phyloP scores from a whole-genome alignment of 2,113 vertebrate species.

The Elgaria multicarinata region DNA sequence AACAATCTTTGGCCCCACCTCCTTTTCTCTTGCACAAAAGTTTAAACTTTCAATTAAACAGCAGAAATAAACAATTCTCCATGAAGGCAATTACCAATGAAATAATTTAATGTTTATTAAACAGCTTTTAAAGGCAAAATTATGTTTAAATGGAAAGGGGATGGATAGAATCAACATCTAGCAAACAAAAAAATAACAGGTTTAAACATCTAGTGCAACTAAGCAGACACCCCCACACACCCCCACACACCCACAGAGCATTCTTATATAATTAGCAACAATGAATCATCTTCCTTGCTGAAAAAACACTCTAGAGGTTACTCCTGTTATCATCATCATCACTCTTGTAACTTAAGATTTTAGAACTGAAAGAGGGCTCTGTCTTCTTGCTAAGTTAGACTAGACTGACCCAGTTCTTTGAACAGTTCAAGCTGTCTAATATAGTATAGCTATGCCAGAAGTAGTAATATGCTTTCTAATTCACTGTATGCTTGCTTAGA shows the following conservation, averaged over 20 bases:
- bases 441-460: neutral
- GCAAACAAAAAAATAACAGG: neutral
- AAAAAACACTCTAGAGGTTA: neutral
- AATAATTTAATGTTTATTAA: neutral
- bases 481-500: neutral
- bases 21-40: neutral
- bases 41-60: neutral
- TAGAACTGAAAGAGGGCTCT: slow-evolving; percentile 10
- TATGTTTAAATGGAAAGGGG: neutral
- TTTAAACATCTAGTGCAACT: neutral
- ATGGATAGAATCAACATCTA: slow-evolving; percentile 9
- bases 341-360: neutral
- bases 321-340: neutral
- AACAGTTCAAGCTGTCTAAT: slow-evolving; percentile 18
- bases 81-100: neutral
- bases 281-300: neutral
- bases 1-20: neutral
- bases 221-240: neutral
- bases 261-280: neutral
- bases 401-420: neutral
- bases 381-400: slow-evolving; percentile 5
- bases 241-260: neutral
- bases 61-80: neutral
- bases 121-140: neutral
- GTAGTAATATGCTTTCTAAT: neutral